Evolutionary conservation across 2,113 vertebrate species (phyloP).

Genomic region (Manacus vitellinus): DNA sequence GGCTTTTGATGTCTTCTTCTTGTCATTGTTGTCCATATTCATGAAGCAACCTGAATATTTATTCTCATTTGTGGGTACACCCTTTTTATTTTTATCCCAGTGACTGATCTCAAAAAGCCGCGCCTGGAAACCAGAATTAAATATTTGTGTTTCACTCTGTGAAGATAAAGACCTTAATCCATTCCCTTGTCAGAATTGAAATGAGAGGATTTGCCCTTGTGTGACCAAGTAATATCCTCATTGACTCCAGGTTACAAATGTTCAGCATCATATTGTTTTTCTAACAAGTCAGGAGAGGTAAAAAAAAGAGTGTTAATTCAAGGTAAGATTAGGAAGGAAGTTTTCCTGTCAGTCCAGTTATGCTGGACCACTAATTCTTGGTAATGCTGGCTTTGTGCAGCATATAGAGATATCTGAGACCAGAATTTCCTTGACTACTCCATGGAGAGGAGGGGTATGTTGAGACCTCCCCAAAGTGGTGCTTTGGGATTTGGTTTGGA

Average conservation of each 20-base stretch:
- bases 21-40: not conserved
- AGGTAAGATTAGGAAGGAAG: not conserved
- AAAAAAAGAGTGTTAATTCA: not conserved
- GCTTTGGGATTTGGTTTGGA: not conserved
- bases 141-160: slow-evolving; percentile 2
- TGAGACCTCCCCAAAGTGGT: not conserved
- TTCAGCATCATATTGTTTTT: not conserved
- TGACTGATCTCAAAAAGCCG: not conserved
- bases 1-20: not conserved
- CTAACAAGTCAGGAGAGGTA: not conserved
- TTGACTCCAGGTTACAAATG: not conserved
- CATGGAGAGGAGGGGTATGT: rapidly evolving
- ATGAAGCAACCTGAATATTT: not conserved
- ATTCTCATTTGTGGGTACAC: not conserved
- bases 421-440: not conserved
- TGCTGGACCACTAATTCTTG: not conserved
- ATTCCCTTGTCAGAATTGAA: slow-evolving; percentile 8
- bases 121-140: not conserved
- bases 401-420: not conserved
- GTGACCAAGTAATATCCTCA: not conserved
- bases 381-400: not conserved
- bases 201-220: slow-evolving; percentile 19
- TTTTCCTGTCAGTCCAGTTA: not conserved
- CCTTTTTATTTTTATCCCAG: not conserved
- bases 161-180: slow-evolving; percentile 18